Conservation (phyloP, 1,140 invertebrate species). For the Drosophila simulans region DNA sequence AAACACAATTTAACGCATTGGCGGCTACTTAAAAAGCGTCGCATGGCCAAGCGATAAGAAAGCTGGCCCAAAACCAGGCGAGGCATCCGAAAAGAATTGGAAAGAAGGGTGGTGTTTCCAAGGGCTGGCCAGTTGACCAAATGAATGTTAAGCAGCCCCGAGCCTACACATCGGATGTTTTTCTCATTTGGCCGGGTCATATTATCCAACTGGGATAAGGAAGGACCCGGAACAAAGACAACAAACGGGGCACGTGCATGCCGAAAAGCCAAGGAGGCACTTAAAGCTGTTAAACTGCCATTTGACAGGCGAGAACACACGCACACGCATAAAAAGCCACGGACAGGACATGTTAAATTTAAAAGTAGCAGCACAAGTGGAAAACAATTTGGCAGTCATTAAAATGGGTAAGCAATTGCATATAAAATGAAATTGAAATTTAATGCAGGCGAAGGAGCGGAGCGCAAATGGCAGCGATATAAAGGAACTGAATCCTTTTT, state of each 20-base stretch:
- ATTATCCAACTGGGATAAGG: slow-evolving; percentile 45
- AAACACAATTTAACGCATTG: slow-evolving; percentile 81
- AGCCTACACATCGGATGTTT: slow-evolving; percentile 44
- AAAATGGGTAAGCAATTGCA: slow-evolving; percentile 58
- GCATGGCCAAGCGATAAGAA: slow-evolving; percentile 75
- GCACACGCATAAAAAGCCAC: slow-evolving; percentile 8
- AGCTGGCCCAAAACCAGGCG: slow-evolving; percentile 10
- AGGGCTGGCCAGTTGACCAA: slow-evolving; percentile 59
- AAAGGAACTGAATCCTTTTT: slow-evolving; percentile 39
- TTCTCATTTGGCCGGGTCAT: slow-evolving; percentile 30
- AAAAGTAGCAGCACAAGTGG: slow-evolving; percentile 39
- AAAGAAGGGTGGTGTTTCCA: neutral
- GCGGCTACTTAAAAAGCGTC: slow-evolving; percentile 80
- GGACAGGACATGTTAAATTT: slow-evolving; percentile 42
- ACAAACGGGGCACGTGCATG: slow-evolving; percentile 56
- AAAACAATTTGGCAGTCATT: slow-evolving; percentile 59
- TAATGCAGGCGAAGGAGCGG: slow-evolving; percentile 5
- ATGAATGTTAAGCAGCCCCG: slow-evolving; percentile 73
- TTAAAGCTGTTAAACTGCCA: slow-evolving; percentile 68
- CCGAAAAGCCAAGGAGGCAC: slow-evolving; percentile 30
- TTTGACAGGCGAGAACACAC: slow-evolving; percentile 55
- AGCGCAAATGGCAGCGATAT: slow-evolving; percentile 5
- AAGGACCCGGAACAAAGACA: slow-evolving; percentile 22
- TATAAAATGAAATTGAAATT: slow-evolving; percentile 51
- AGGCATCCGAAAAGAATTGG: slow-evolving; percentile 7